These are phyloP conservation scores for Dicerorhinus sumatrensis DNA, from an alignment of 2,113 vertebrate species.

Conservation along the genomic window DNA sequence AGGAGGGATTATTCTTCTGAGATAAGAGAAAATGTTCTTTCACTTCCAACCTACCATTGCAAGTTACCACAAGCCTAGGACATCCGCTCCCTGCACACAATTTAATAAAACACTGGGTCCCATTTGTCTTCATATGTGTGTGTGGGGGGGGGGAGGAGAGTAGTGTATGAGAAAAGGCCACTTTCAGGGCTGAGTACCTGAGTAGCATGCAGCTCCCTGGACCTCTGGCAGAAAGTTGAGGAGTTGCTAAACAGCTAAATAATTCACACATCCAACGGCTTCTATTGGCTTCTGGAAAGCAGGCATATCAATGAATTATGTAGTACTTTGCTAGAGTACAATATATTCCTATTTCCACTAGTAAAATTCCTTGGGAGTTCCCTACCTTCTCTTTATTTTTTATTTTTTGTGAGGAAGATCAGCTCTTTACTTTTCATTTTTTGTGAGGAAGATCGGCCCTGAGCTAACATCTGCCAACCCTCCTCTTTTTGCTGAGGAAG, in stretches of 20 bases:
- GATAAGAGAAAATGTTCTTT: neutral
- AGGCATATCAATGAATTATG: neutral
- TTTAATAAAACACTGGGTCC: neutral
- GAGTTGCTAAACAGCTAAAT: neutral
- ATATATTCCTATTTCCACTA: neutral
- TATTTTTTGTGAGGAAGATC: too few relatives aligned
- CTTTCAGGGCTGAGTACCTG: neutral
- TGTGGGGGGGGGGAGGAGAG: neutral
- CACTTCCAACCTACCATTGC: neutral
- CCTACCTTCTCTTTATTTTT: neutral
- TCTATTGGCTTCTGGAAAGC: neutral
- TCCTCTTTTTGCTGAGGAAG: too few relatives aligned
- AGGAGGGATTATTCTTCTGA: neutral
- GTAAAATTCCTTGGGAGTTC: neutral
- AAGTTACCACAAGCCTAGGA: neutral
- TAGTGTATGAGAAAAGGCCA: neutral
- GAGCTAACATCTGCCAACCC: too few relatives aligned
- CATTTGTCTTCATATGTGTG: neutral
- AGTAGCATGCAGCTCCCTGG: neutral
- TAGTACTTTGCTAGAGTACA: neutral
- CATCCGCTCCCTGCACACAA: neutral
- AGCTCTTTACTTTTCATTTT: too few relatives aligned
- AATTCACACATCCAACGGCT: neutral
- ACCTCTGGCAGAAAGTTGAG: neutral
- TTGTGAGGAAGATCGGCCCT: too few relatives aligned